Base-by-base conservation (phyloP, 2,888 invertebrate genomes). In the Synanthedon vespiformis region DNA sequence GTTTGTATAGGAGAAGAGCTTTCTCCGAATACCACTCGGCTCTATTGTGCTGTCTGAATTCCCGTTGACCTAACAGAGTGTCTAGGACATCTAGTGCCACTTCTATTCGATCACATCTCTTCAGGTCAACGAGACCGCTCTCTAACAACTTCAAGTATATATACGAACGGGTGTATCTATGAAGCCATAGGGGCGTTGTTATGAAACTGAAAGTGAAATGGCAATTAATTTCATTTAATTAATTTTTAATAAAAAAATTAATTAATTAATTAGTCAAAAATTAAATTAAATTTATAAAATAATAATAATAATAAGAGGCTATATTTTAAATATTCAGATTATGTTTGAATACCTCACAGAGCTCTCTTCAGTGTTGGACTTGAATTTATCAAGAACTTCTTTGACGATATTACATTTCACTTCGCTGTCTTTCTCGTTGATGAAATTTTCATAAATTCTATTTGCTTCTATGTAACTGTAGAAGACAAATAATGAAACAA, bases 1-100 rank as follows among this genome's bases (percentile, higher is more conserved):
- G 57, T 55, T 79, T 87, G 52, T 92, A 89, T 22, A 90, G 72
- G 60, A 92, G 89, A 0, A 92, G 77, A 0, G 91, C 89, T 53
- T 91, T 84, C 59, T 93, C 88, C 27, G 90, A 89, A 67, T 88
- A 91, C 92, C 89, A 89, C 2, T 75, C 65, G 0, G 85, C 85
- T 56, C 79, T 77, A 57, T 80, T 84, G 51, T 89, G 81, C 27
- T 77, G 77, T 48, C 85, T 67, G 63, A 88, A 89, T 0, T 66
- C 57, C 1, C 68, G 66, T 64, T 92, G 91, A 0, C 59, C 60
- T 13, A 92, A 75, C 14, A 93, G 70, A 6, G 71, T 63, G 4
- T 78, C 68, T 1, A 92, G 72, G 44, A 90, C 78, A 1, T 85
- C 72, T 22, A 90, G 75, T 0, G 91, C 91, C 3, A 85, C 69